phyloP scores from a whole-genome alignment of 2,113 vertebrate genomes.

The Copsychus sechellarum region DNA sequence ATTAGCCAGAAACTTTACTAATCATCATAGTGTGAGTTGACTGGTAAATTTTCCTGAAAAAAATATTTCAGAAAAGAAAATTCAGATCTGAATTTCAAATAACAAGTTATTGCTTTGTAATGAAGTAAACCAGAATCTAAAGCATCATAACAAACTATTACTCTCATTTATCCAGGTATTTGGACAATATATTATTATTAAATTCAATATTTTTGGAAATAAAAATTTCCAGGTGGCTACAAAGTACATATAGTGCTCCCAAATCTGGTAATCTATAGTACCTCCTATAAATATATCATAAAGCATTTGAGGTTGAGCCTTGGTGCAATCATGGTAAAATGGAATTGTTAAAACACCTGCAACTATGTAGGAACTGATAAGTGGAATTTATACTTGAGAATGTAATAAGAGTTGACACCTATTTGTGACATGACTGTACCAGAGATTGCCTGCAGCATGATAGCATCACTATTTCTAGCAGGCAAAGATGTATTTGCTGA shows the following conservation, averaged over 20 bases:
- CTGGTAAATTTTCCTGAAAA: neutral
- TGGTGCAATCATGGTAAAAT: slow-evolving; percentile 52
- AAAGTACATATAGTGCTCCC: neutral
- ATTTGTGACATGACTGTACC: slow-evolving; percentile 82
- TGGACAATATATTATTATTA: neutral
- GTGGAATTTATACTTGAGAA: slow-evolving; percentile 66
- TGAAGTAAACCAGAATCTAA: neutral
- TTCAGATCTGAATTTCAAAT: neutral
- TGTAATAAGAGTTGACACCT: slow-evolving; percentile 85
- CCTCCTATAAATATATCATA: neutral
- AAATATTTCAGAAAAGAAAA: neutral
- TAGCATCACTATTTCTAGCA: slow-evolving; percentile 68
- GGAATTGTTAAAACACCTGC: slow-evolving; percentile 58
- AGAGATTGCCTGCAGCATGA: slow-evolving; percentile 77
- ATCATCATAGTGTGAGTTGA: neutral
- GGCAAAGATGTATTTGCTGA: slow-evolving; percentile 72
- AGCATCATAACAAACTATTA: neutral
- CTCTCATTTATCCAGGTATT: neutral
- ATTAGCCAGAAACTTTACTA: neutral
- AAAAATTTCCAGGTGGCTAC: neutral
- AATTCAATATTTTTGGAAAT: neutral
- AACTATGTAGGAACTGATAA: slow-evolving; percentile 79
- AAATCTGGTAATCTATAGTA: neutral
- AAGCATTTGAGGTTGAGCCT: slow-evolving; percentile 25
- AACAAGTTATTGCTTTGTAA: neutral